Evolutionary conservation across 2,113 vertebrate genomes (phyloP), one percentile per base, ranked within the genome.

Genomic region (Xenopus laevis): DNA sequence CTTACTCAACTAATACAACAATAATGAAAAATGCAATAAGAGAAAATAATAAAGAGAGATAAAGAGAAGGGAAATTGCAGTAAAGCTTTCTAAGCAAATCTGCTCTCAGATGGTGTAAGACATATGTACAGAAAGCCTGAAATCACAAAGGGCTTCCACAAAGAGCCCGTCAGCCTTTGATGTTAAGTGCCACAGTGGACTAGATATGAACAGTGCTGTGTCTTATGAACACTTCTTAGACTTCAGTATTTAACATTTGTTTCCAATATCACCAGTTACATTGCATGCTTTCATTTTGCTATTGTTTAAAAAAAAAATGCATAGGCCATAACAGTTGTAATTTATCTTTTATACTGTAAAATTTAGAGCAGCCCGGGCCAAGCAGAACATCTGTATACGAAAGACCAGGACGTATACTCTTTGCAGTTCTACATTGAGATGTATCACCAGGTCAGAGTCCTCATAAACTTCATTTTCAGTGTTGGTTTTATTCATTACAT

Each of bases 401-500:
- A 83, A 78, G 83, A 77, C 30, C 78, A 16, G 84, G 82, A 81
- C 71, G 74, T 66, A 47, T 81, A 69, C 74, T 65, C 84, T 78
- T 84, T 80, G 72, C 82, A 71, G 83, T 85, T 61, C 81, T 84
- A 88, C 87, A 80, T 81, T 46, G 52, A 85, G 82, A 84, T 78
- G 16, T 79, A 68, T 78, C 79, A 82, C 83, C 81, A 91, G 90
- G 90, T 92, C 89, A 91, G 85, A 81, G 85, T 86, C 72, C 88
- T 83, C 85, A 77, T 86, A 87, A 88, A 88, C 86, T 89, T 89
- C 77, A 81, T 89, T 87, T 92, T 88, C 86, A 84, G 87, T 86
- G 87, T 83, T 86, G 89, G 89, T 91, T 94, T 93, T 89, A 92
- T 94, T 94, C 91, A 93, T 95, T 94, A 91, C 85, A 94, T 95